Percentiles rank a stretch among this genome's conserved stretches.
Conservation (phyloP, 1,140 invertebrate genomes). For the Danaus melanippus region DNA sequence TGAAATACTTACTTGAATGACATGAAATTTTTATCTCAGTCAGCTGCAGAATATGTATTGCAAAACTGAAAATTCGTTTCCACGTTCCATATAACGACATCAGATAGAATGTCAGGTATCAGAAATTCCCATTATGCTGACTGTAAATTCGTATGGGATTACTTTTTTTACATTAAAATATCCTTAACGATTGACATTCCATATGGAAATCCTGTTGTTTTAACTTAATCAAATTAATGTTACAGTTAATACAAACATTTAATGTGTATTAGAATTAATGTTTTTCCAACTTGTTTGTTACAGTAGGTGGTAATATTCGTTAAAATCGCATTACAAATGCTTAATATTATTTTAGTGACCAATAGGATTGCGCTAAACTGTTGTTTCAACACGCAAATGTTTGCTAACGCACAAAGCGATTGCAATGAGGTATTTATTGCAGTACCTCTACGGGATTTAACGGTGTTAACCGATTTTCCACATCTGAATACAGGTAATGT, state of each 20-base stretch:
- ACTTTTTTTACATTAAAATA: constrained; percentile 5
- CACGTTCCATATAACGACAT: constrained; percentile 1
- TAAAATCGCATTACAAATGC: constrained; percentile 1
- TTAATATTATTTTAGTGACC: constrained; percentile 6
- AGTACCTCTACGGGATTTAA: constrained; percentile 17
- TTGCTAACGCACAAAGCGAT: constrained; percentile 28
- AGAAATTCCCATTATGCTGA: constrained; percentile 12
- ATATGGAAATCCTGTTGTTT: no score
- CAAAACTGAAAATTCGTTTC: no score
- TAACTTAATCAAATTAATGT: background rate
- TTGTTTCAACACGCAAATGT: constrained; percentile 20
- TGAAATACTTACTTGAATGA: no score
- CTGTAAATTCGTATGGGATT: constrained; percentile 5
- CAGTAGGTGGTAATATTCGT: background rate
- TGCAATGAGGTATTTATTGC: constrained; percentile 33
- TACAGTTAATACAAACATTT: constrained; percentile 6
- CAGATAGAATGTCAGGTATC: constrained; percentile 15
- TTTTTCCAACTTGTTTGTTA: background rate
- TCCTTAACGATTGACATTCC: background rate
- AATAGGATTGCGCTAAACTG: constrained; percentile 9
- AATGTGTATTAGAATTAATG: background rate
- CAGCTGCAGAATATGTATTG: no score
- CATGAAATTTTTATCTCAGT: no score
- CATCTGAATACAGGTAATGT: constrained; percentile 9
- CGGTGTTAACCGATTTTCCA: constrained; percentile 15